phyloP scores from a whole-genome alignment of 2,888 invertebrate genomes.

The Caenorhabditis sp. region DNA sequence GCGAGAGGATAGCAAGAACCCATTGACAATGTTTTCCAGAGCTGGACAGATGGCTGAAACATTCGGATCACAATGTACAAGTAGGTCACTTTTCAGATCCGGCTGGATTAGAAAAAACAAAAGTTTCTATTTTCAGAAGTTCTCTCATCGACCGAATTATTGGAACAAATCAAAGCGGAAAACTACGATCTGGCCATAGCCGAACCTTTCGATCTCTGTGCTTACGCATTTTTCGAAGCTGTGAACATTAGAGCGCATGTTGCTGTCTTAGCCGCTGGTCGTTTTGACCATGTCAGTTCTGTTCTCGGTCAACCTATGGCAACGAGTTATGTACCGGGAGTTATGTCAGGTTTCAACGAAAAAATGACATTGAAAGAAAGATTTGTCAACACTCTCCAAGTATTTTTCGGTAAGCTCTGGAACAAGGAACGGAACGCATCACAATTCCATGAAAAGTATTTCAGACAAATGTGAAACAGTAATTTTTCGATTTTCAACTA shows the following conservation, averaged over 20 bases:
- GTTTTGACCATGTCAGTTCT: constrained; percentile 36
- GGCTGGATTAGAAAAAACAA: too few species aligned
- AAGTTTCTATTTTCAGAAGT: constrained; percentile 15
- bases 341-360: not conserved
- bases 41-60: constrained; percentile 20
- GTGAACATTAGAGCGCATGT: constrained; percentile 41
- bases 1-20: constrained; percentile 15
- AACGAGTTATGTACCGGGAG: constrained; percentile 22
- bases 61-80: constrained; percentile 27
- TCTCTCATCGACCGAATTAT: constrained; percentile 14
- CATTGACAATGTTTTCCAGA: constrained; percentile 18
- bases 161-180: constrained; percentile 34
- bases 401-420: not conserved
- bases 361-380: constrained; percentile 11
- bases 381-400: constrained; percentile 30
- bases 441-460: too few species aligned
- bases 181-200: constrained; percentile 48
- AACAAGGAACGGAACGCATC: too few species aligned
- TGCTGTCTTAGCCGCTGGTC: constrained; percentile 23
- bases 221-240: constrained; percentile 28
- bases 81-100: constrained; percentile 5
- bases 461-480: too few species aligned
- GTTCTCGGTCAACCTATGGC: constrained; percentile 38
- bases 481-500: not conserved
- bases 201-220: constrained; percentile 50